These are phyloP conservation scores for Otocyon megalotis DNA, from an alignment of 2,113 vertebrate genomes.

Conservation along the genomic window DNA sequence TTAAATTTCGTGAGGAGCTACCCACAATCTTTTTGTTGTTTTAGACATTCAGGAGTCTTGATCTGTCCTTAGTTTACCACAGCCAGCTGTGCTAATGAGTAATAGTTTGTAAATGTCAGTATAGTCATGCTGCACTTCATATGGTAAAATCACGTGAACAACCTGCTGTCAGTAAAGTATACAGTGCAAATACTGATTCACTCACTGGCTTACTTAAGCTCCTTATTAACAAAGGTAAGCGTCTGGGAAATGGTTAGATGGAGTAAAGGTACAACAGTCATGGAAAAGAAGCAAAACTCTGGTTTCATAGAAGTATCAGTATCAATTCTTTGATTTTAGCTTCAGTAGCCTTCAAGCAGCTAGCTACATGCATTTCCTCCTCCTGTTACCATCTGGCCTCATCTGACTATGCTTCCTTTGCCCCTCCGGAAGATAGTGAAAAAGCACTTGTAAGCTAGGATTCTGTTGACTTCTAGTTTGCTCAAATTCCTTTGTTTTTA, in stretches of 20 bases:
- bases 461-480: neutral
- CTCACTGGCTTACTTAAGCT: neutral
- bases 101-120: neutral
- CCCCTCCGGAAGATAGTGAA: neutral
- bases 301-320: neutral
- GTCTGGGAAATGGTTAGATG: slow-evolving; percentile 23
- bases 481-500: neutral
- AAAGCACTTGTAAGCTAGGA: slow-evolving; percentile 41
- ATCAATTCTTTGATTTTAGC: slow-evolving; percentile 39
- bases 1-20: slow-evolving; percentile 36
- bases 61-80: slow-evolving; percentile 4
- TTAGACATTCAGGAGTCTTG: neutral
- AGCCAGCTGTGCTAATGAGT: neutral
- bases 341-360: neutral
- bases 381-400: neutral
- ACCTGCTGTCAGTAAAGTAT: neutral
- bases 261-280: slow-evolving; percentile 38
- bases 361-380: neutral
- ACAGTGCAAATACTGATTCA: neutral
- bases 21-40: neutral
- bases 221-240: slow-evolving; percentile 52
- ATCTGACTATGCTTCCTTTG: neutral
- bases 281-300: neutral
- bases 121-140: neutral
- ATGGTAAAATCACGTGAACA: slow-evolving; percentile 46